Conservation (phyloP, 2,888 invertebrate species). For the Drosophila diplacantha region DNA sequence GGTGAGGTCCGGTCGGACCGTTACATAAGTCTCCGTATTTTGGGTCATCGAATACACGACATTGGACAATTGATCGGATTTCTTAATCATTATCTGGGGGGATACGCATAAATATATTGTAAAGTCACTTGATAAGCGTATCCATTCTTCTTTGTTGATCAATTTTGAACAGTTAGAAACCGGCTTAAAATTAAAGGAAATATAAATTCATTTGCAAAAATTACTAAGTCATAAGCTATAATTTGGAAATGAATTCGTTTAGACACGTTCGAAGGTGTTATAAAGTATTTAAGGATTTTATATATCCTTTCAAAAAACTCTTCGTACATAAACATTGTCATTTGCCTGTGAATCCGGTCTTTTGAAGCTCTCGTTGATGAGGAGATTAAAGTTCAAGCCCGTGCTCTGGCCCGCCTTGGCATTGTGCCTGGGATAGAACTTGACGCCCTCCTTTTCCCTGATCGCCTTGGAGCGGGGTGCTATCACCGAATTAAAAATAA, state of each 20-base stretch:
- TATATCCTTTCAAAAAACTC: not conserved
- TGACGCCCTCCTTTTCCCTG: slow-evolving; percentile 24
- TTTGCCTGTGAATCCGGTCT: slow-evolving; percentile 45
- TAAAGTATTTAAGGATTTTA: no score
- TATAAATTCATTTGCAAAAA: no score
- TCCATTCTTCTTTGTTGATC: no score
- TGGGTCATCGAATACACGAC: slow-evolving; percentile 65
- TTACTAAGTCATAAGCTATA: no score
- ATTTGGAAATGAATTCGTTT: no score
- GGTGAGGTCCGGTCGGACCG: slow-evolving; percentile 71
- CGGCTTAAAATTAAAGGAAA: no score
- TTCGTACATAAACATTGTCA: slow-evolving; percentile 61
- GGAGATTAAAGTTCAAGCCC: slow-evolving; percentile 61
- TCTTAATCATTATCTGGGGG: slow-evolving; percentile 63
- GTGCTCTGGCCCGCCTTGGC: slow-evolving; percentile 68
- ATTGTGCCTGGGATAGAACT: slow-evolving; percentile 68
- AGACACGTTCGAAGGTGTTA: no score
- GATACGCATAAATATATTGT: no score
- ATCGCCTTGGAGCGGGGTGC: slow-evolving; percentile 44
- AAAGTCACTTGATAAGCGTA: no score
- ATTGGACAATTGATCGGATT: slow-evolving; percentile 58
- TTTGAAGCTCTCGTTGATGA: slow-evolving; percentile 47
- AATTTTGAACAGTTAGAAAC: no score
- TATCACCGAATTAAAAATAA: slow-evolving; percentile 78
- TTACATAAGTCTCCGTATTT: slow-evolving; percentile 69